Evolutionary conservation across 1,140 invertebrate species (phyloP).

Genomic region (Aphaenogaster rudis): DNA sequence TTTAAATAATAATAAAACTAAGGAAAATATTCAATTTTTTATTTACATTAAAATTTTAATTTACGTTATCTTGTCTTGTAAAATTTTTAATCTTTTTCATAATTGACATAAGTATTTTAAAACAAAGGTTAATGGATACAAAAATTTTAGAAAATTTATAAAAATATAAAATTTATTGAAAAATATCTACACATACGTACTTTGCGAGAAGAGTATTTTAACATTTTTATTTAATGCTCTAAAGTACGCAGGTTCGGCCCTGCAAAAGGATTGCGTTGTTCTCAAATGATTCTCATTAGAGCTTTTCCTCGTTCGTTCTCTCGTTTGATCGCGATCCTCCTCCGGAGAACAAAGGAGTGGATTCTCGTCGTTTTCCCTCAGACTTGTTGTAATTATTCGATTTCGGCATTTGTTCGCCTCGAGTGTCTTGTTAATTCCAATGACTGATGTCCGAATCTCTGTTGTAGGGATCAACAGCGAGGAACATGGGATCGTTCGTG

Average conservation of each 20-base stretch:
- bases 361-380: background rate
- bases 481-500: slow-evolving; percentile 67
- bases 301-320: slow-evolving; percentile 28
- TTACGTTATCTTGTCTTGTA: background rate
- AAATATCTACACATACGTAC: background rate
- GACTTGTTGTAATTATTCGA: slow-evolving; percentile 71
- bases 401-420: slow-evolving; percentile 60
- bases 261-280: slow-evolving; percentile 21
- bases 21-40: background rate
- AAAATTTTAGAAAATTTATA: too few species aligned
- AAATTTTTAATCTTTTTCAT: background rate
- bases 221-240: background rate
- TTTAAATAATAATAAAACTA: too few species aligned
- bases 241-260: background rate
- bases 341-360: slow-evolving; percentile 20
- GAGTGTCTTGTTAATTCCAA: slow-evolving; percentile 75
- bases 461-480: slow-evolving; percentile 72
- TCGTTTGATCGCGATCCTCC: slow-evolving; percentile 20
- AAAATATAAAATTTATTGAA: too few species aligned
- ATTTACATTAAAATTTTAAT: slow-evolving; percentile 10
- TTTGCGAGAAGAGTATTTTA: background rate
- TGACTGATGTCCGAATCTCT: slow-evolving; percentile 65
- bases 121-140: background rate
- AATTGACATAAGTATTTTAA: background rate
- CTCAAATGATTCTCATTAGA: slow-evolving; percentile 44